These are phyloP conservation scores for Porites lobata DNA, from an alignment of 92 coral and sea anemone genomes.

Conservation along the genomic window DNA sequence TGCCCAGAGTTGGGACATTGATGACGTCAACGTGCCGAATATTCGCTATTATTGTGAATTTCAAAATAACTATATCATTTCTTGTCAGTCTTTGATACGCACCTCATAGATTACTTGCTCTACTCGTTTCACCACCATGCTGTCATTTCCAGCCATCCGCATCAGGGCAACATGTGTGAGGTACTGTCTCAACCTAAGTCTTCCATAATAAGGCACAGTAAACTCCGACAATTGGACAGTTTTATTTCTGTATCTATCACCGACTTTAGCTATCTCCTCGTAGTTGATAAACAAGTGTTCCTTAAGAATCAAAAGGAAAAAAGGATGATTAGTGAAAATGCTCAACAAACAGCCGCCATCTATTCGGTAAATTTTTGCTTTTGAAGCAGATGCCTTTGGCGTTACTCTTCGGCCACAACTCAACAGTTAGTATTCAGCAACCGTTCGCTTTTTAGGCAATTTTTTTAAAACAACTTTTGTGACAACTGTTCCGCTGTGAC, in stretches of 20 bases:
- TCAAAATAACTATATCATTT: neutral
- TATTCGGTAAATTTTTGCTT: too few relatives aligned
- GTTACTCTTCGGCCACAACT: too few relatives aligned
- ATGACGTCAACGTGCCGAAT: neutral
- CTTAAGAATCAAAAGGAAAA: conserved; percentile 5
- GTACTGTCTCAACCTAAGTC: conserved; percentile 47
- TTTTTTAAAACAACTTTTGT: too few relatives aligned
- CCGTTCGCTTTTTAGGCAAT: too few relatives aligned
- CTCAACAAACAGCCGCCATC: too few relatives aligned
- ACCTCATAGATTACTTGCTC: conserved; percentile 67
- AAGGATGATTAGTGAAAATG: neutral
- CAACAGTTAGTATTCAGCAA: too few relatives aligned
- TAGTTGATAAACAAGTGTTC: conserved; percentile 50
- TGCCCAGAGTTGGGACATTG: too few relatives aligned
- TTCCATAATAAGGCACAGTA: conserved; percentile 51
- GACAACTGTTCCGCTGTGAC: too few relatives aligned
- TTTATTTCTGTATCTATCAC: conserved; percentile 25
- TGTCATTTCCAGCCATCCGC: conserved; percentile 30
- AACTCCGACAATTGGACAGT: conserved; percentile 33
- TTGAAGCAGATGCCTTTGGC: too few relatives aligned
- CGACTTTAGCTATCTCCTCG: conserved; percentile 34
- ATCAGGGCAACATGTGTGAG: conserved; percentile 49
- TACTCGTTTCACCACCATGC: conserved; percentile 47
- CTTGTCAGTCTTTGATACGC: neutral
- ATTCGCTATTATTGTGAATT: neutral